These are phyloP conservation scores for Siniperca knerii DNA, from an alignment of 2,113 vertebrate species.

Conservation along the genomic window DNA sequence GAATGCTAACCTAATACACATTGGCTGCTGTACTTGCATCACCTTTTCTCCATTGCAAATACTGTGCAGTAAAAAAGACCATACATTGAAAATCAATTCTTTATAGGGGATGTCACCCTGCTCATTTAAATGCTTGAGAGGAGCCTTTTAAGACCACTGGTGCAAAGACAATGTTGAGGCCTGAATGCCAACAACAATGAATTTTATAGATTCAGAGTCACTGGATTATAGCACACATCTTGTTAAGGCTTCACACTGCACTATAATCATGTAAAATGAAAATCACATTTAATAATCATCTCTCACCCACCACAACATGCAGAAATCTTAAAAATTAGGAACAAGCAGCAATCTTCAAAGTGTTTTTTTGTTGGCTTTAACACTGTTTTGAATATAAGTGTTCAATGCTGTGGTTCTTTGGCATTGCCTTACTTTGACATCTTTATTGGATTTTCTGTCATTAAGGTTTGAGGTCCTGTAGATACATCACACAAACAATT, in stretches of 20 bases:
- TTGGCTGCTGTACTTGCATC: conserved; percentile 1
- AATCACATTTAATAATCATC: not conserved
- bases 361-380: not conserved
- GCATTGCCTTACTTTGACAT: not conserved
- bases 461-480: not conserved
- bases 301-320: not conserved
- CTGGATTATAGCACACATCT: not conserved
- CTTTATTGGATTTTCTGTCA: not conserved
- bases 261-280: conserved; percentile 8
- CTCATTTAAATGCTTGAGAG: conserved; percentile 20
- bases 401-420: not conserved
- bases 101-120: conserved; percentile 22
- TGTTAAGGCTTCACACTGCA: not conserved
- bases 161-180: conserved; percentile 7
- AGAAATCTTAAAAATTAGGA: not conserved
- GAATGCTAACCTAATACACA: conserved; percentile 12
- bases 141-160: conserved; percentile 14
- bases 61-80: not conserved
- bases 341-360: not conserved
- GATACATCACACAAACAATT: not conserved
- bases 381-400: not conserved
- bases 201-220: conserved; percentile 8
- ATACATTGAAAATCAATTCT: conserved; percentile 19
- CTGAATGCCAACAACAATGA: not conserved
- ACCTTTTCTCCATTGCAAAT: conserved; percentile 24